These are phyloP conservation scores for Mythimna loreyi DNA, from an alignment of 2,888 invertebrate species.

Conservation along the genomic window DNA sequence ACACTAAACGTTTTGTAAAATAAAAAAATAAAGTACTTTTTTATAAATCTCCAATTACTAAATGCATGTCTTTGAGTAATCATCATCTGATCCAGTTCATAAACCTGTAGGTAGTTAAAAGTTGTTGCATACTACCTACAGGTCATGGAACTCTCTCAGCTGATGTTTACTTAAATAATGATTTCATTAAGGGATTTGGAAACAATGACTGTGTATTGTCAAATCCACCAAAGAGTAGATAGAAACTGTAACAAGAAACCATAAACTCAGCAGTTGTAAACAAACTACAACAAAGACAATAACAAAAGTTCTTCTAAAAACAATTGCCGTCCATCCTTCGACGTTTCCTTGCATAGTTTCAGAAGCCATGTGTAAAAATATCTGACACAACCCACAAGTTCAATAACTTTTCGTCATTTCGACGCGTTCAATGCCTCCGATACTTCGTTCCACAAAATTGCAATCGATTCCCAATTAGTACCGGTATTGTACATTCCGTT, in stretches of 20 bases:
- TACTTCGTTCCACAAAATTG: constrained; percentile 50
- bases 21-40: no score
- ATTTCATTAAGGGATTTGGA: no score
- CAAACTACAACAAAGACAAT: constrained; percentile 19
- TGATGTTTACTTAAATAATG: no score
- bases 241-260: neutral
- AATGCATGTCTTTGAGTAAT: no score
- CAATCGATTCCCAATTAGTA: constrained; percentile 51
- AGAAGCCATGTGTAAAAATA: constrained; percentile 36
- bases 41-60: no score
- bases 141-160: no score
- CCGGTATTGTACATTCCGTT: constrained; percentile 38
- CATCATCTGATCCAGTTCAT: no score
- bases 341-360: constrained; percentile 8
- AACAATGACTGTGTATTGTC: no score
- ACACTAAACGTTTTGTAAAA: no score
- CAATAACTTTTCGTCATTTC: constrained; percentile 25
- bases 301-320: constrained; percentile 17
- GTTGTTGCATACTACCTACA: no score
- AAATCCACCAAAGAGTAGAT: neutral
- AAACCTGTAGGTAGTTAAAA: no score
- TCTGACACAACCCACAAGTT: constrained; percentile 26
- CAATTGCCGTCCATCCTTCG: constrained; percentile 17
- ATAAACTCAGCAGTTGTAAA: neutral
- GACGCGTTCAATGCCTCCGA: constrained; percentile 23